Base-by-base conservation (phyloP, 2,888 invertebrate genomes). In the Torymus auratus region DNA sequence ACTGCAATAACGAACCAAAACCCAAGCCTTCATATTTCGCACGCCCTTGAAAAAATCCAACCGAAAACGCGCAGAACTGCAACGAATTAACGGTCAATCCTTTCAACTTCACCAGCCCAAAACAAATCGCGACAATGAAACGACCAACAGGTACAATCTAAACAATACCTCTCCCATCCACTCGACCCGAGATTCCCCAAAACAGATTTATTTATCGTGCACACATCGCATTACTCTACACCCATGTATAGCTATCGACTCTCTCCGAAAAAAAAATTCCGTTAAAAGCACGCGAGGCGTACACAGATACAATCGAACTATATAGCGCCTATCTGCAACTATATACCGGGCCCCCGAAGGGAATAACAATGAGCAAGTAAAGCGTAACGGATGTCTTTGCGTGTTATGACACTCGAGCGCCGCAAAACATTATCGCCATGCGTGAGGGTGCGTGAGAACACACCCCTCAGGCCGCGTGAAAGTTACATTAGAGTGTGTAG, bases 321-420 rank as follows among this genome's bases (percentile, higher is more conserved):
- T n/a, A 1, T 41, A 41, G 41, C 41, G 41, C 41, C 7, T n/a
- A n/a, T n/a, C n/a, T 41, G 7, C 1, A 41, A 41, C 41, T 41
- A 41, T 41, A 41, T 41, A 41, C 14, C 12, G 12, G 23, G 41
- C 13, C 50, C 41, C 15, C 41, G 10, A 78, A 58, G 41, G 41
- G 41, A 41, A 23, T 56, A 0, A 65, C 58, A 77, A 56, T 55
- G 53, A 62, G n/a, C 50, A 74, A 76, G 41, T 64, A 77, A 68
- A 61, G 70, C 74, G 70, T 55, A 65, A 81, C 77, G 65, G 13
- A 69, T 60, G 67, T 74, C 77, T 61, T 73, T 61, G 74, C 60
- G 73, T 77, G 69, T 60, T 60, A 55, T 52, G 23, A 69, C 65
- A 74, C 14, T 17, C 56, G 53, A n/a, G 65, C 50, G 28, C 17